Base-by-base conservation (phyloP, 2,888 invertebrate genomes). In the Drosophila paucipuncta region DNA sequence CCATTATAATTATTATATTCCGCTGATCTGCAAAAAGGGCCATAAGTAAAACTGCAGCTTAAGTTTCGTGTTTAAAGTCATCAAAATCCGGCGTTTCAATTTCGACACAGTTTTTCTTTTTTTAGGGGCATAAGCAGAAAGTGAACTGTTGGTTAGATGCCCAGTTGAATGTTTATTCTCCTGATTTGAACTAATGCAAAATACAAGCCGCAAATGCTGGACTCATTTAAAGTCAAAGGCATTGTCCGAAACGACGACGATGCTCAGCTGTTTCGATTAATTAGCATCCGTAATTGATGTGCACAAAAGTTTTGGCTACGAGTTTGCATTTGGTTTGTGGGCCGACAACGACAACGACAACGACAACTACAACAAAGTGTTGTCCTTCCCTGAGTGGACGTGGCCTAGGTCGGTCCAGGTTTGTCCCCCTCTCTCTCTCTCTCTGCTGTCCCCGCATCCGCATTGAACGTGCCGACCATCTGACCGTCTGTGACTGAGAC, bases 211-310 rank as follows among this genome's bases (percentile, higher is more conserved):
- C 54, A 57, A 75, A 50, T 60, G 67, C 63, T 63, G 30, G 50
- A 61, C 70, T 59, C 53, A 67, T 76, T 84, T 72, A 82, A 83
- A 81, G 72, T 68, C 49, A 39, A 13, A 57, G 31, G 49, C 57
- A 39, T 35, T 65, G 68, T 53, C 58, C 49, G 28, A 64, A 57
- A 64, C 60, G 39, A 49, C n/a, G 47, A 75, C 62, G 30, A 54
- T 63, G 73, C 73, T 80, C 81, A 80, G 80, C 81, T 89, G 85
- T 82, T 82, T 80, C 90, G 90, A 90, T 91, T 92, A 92, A 92
- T 92, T 92, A 92, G 92, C 92, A 92, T 91, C 81, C 89, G 89
- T 92, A 92, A 92, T 92, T 92, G 92, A 92, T 91, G 91, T 89
- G 83, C 83, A 82, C 78, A 84, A 90, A 92, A 92, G 84, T 86